Base-by-base conservation (phyloP, 2,113 vertebrate genomes). In the Lophochroa leadbeateri region DNA sequence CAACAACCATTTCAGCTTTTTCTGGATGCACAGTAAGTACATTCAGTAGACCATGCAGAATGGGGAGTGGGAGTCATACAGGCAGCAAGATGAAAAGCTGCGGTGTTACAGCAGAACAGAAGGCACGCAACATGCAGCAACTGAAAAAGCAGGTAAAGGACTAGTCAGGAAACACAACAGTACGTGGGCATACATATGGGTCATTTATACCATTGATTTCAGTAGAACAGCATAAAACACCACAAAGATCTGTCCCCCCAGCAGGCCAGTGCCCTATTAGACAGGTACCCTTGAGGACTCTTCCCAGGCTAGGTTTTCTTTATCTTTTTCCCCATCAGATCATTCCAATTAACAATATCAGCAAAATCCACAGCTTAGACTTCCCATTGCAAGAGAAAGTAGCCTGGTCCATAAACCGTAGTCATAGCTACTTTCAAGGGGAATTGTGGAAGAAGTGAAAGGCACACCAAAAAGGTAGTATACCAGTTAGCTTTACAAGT, bases 1-100 rank as follows among this genome's bases (percentile, higher is more conserved):
- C 93, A 97, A 80, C 82, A 91, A 81, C 67, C 87, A 76, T 87
- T 93, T 94, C 71, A 92, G 81, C 33, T 94, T 95, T 50, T 92
- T 75, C 53, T 43, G 64, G 74, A 61, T 58, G 70, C 63, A 92
- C 64, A 94, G 3, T 46, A 93, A 85, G 47, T 68, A 93, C 31
- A 64, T 82, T 80, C 12, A 88, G 68, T 69, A 75, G 72, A 57
- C 49, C 69, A 87, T 57, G 78, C 69, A 88, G 72, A 67, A 84
- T 47, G 39, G 84, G 81, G 65, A 83, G 43, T 24, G 41, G 50
- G 52, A 86, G 33, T 61, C 52, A 60, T 14, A 90, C 2, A 75
- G 41, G 61, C 74, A 88, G 65, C 64, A 55, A 76, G 61, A 47
- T 14, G 58, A 47, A 60, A 86, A 94, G 39, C 61, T 68, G 79